Percentiles rank a stretch among this genome's conserved stretches.
These are phyloP conservation scores for Sebastes hubbsi DNA, from an alignment of 2,797 vertebrate species.

Conservation along the genomic window DNA sequence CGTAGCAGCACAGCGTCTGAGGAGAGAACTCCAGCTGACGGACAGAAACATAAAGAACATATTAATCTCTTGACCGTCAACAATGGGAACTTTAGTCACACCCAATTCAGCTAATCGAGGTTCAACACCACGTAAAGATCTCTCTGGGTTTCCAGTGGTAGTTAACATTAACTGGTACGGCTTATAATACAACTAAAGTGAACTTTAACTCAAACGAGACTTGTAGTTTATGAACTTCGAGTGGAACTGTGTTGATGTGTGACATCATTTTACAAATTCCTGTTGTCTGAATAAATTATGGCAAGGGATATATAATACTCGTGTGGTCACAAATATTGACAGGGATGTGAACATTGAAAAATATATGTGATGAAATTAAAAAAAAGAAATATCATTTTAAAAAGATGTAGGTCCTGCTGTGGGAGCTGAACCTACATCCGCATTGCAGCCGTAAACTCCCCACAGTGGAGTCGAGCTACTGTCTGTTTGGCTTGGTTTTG, in stretches of 20 bases:
- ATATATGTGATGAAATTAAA: not conserved
- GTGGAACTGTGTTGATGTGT: not conserved
- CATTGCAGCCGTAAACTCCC: not conserved
- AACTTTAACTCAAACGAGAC: not conserved
- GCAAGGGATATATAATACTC: not conserved
- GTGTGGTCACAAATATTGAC: not conserved
- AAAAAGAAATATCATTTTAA: no score
- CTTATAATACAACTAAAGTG: not conserved
- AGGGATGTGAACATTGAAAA: not conserved
- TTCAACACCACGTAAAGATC: not conserved
- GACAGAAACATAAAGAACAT: slow-evolving; percentile 1
- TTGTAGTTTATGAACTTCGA: not conserved
- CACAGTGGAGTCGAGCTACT: not conserved
- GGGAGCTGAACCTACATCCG: not conserved
- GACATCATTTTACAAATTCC: not conserved
- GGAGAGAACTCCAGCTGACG: slow-evolving; percentile 90
- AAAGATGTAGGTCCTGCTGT: not conserved
- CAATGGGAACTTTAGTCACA: not conserved
- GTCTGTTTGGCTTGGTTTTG: not conserved
- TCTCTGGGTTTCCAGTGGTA: not conserved
- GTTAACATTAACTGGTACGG: not conserved
- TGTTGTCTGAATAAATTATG: not conserved
- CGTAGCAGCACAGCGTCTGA: slow-evolving; percentile 98
- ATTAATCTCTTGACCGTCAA: not conserved
- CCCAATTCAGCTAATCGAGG: not conserved